Conservation (phyloP, 2,888 invertebrate species). For the Eupithecia dodoneata region DNA sequence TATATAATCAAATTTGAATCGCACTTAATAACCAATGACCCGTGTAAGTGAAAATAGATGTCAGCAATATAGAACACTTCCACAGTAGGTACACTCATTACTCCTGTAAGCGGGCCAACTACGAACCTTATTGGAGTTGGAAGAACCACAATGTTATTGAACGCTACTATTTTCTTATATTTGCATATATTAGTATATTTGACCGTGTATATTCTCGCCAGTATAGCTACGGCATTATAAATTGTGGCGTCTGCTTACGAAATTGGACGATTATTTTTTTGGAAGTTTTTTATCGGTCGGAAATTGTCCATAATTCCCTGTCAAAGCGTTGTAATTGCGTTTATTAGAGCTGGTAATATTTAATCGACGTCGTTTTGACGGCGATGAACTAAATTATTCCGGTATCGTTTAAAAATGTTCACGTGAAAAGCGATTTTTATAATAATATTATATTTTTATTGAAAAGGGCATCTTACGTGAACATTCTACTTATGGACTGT, state of each 20-base stretch:
- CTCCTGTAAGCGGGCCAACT: no score
- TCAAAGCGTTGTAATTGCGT: neutral
- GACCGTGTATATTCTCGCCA: neutral
- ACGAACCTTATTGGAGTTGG: no score
- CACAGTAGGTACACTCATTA: no score
- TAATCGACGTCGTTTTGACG: conserved; percentile 1
- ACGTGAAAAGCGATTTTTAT: neutral
- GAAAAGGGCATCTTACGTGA: no score
- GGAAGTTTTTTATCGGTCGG: neutral
- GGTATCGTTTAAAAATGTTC: neutral
- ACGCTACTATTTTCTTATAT: no score
- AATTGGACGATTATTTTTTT: conserved; percentile 2
- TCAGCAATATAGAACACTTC: neutral
- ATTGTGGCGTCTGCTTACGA: neutral
- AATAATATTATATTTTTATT: neutral
- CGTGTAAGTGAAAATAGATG: no score
- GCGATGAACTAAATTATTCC: neutral
- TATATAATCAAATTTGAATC: no score
- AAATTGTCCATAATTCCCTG: conserved; percentile 7
- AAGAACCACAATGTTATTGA: no score
- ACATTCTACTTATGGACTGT: no score
- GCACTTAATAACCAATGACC: no score
- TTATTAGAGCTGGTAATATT: conserved; percentile 1
- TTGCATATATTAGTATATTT: neutral
- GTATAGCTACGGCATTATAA: neutral